These are phyloP conservation scores for Lasioglossum calceatum DNA, from an alignment of 2,888 invertebrate genomes.

Conservation along the genomic window DNA sequence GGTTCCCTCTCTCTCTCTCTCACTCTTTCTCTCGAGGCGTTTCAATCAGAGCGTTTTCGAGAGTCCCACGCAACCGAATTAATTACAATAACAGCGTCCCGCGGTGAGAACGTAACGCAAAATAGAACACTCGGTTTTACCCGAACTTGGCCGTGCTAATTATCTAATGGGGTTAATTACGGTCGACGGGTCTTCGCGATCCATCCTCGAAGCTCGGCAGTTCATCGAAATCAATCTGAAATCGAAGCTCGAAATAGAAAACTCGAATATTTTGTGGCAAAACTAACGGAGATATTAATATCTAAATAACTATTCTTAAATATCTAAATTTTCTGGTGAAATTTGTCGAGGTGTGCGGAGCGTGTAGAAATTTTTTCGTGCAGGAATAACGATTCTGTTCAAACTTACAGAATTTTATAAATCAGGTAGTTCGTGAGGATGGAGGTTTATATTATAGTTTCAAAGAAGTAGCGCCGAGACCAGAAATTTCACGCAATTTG, in stretches of 20 bases:
- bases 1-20: neutral
- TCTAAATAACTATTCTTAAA: neutral
- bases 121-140: neutral
- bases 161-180: neutral
- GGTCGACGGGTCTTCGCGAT: neutral
- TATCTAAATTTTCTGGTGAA: neutral
- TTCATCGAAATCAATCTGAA: neutral
- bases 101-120: neutral
- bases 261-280: neutral
- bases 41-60: neutral
- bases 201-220: neutral
- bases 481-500: neutral
- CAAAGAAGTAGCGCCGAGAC: neutral
- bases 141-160: neutral
- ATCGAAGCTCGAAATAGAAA: neutral
- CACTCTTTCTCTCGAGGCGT: neutral
- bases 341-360: neutral
- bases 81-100: neutral
- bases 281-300: neutral
- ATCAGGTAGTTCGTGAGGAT: neutral
- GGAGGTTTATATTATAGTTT: too few species aligned
- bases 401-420: neutral
- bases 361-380: neutral
- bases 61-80: neutral
- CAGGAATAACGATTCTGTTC: neutral